Evolutionary conservation across 2,113 vertebrate species (phyloP), one percentile per base, ranked within the genome.

Genomic region (Tricholaema leucomelas): DNA sequence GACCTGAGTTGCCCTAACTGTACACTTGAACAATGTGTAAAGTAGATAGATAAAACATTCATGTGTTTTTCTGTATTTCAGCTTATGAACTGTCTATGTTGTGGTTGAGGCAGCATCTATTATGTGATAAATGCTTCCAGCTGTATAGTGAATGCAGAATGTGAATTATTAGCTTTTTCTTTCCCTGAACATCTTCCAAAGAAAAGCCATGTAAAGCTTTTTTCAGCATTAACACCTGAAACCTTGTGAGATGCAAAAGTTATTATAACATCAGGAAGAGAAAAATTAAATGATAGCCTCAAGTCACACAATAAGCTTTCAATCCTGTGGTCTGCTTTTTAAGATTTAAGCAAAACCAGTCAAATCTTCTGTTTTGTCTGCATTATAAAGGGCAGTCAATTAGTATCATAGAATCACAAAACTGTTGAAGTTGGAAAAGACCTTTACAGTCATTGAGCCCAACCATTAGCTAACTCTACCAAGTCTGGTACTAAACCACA

Each of bases 21-120:
- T 42, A 42, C 0, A 0, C 15, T 69, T 85, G 63, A 64, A 60
- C 52, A 15, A 8, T 23, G 2, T 4, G 3, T 40, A 77, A 88
- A 16, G 38, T 60, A 85, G 38, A 42, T n/a, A 54, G 3, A 91
- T 87, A 90, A 91, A 94, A 87, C 9, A 76, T 69, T 88, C 10
- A 64, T 72, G 58, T 64, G 4, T 56, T 91, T 90, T 84, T 84
- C 46, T 84, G 31, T 71, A 31, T 81, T 91, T 48, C 28, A 75
- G 70, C 16, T 71, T 71, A 71, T 48, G 56, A 92, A 71, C 70
- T 75, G 21, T 31, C 83, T 80, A 52, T 81, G 25, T 71, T 76
- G 35, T 33, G 44, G 52, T 38, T 69, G 48, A 33, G 67, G 58
- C 48, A 85, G 13, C 20, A 78, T 66, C 24, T 81, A 60, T 77